phyloP scores from a whole-genome alignment of 2,888 invertebrate genomes.

The Plagodis dolabraria region DNA sequence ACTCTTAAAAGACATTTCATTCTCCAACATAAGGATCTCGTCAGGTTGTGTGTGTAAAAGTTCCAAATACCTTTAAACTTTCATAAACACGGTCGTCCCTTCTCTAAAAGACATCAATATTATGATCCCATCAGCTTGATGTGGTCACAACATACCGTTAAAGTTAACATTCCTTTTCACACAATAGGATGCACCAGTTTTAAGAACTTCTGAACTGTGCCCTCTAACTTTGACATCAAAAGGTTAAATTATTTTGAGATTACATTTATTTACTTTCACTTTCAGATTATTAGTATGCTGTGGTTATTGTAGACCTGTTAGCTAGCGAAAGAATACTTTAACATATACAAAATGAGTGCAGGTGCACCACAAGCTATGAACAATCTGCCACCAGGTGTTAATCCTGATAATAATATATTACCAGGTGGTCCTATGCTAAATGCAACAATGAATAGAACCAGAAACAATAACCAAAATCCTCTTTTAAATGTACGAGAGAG shows the following conservation, averaged over 20 bases:
- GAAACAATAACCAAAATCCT: constrained; percentile 89
- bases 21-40: constrained; percentile 1
- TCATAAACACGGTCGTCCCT: no score
- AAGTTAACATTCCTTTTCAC: background rate
- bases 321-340: background rate
- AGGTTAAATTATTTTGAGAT: constrained; percentile 47
- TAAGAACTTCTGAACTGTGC: constrained; percentile 46
- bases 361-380: constrained; percentile 69
- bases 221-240: constrained; percentile 61
- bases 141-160: no score
- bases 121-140: no score
- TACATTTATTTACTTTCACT: constrained; percentile 53
- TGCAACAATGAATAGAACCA: constrained; percentile 78
- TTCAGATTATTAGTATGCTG: constrained; percentile 66
- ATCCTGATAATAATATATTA: constrained; percentile 80
- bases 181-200: constrained; percentile 21
- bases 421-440: constrained; percentile 85
- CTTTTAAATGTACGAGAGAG: constrained; percentile 95
- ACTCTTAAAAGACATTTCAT: background rate
- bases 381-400: constrained; percentile 77
- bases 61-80: no score
- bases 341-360: constrained; percentile 58
- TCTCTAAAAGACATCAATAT: no score
- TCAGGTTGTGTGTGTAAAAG: background rate
- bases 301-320: constrained; percentile 26